Base-by-base conservation (phyloP, 2,113 vertebrate genomes). In the Xiphophorus hellerii region DNA sequence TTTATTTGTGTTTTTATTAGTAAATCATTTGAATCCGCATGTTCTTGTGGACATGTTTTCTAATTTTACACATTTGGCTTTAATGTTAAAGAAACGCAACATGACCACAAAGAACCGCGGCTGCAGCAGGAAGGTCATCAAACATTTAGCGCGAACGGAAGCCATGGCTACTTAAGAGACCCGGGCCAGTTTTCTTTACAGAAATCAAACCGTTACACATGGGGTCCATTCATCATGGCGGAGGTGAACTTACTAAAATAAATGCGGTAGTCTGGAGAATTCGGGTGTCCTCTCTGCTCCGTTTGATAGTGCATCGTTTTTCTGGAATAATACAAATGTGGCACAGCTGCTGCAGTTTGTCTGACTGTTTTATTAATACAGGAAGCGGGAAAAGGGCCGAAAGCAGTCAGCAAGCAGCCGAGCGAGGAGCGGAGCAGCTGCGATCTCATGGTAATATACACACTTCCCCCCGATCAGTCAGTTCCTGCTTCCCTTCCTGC, bases 181-280 rank as follows among this genome's bases (percentile, higher is more conserved):
- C 13, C 25, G 4, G 17, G 22, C 35, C 14, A 11, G 3, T 22
- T 44, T 20, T 28, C 35, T 33, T 0, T 35, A 6, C 10, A 1
- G 17, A 29, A 3, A 42, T 11, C 1, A 6, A 5, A 13, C 15
- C 12, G 11, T 62, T 17, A 86, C 27, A 15, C n/a, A 62, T 3
- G 25, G 27, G 13, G 30, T 39, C 22, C 33, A 72, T 15, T 25
- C 42, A 28, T 0, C 31, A 31, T 69, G 22, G 33, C 60, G 48
- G 39, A 12, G 29, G n/a, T 22, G n/a, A 5, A 97, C 97, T 97
- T 94, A 98, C 97, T 97, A 86, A 98, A 97, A 89, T 96, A 99
- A 82, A 98, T 91, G 92, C 97, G 94, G 94, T 95, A 96, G 64
- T 95, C 94, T 1, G 84, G 54, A 1, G 96, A 92, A 82, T 93